Evolutionary conservation across 1,140 invertebrate species (phyloP).

Genomic region (Bombus ignitus): DNA sequence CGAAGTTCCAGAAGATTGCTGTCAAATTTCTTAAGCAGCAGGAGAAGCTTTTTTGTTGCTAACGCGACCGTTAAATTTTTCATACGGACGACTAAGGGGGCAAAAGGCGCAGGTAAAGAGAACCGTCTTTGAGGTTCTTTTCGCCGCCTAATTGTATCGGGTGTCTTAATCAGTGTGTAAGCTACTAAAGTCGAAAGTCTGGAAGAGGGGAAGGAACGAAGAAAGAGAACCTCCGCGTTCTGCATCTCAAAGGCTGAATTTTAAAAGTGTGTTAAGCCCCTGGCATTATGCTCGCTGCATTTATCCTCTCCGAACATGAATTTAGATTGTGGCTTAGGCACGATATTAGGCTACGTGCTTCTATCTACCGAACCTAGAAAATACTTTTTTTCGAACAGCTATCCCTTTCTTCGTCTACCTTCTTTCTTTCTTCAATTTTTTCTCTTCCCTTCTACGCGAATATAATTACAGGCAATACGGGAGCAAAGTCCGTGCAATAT

Average conservation of each 20-base stretch:
- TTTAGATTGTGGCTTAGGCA: slow-evolving; percentile 71
- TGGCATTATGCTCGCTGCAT: slow-evolving; percentile 74
- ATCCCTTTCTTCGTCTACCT: neutral
- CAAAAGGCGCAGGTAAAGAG: slow-evolving; percentile 44
- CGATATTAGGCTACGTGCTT: slow-evolving; percentile 34
- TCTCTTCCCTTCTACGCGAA: too few relatives aligned
- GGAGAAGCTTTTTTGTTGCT: neutral
- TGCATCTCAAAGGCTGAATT: slow-evolving; percentile 82
- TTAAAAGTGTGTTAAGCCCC: slow-evolving; percentile 79
- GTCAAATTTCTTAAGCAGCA: neutral
- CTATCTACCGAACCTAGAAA: slow-evolving; percentile 20
- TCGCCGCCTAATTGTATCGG: slow-evolving; percentile 81
- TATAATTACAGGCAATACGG: too few relatives aligned
- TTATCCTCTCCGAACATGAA: slow-evolving; percentile 73
- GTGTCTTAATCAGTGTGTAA: slow-evolving; percentile 82
- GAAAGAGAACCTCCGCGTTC: slow-evolving; percentile 50
- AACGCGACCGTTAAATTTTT: slow-evolving; percentile 43
- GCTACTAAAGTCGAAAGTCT: slow-evolving; percentile 77
- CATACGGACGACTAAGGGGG: neutral
- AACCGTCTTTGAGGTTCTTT: slow-evolving; percentile 79
- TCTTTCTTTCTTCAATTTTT: too few relatives aligned
- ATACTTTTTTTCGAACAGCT: neutral
- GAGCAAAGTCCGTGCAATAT: too few relatives aligned
- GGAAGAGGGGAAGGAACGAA: neutral
- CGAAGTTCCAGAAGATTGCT: neutral